phyloP scores from a whole-genome alignment of 2,888 invertebrate species.

The Noctua janthina region DNA sequence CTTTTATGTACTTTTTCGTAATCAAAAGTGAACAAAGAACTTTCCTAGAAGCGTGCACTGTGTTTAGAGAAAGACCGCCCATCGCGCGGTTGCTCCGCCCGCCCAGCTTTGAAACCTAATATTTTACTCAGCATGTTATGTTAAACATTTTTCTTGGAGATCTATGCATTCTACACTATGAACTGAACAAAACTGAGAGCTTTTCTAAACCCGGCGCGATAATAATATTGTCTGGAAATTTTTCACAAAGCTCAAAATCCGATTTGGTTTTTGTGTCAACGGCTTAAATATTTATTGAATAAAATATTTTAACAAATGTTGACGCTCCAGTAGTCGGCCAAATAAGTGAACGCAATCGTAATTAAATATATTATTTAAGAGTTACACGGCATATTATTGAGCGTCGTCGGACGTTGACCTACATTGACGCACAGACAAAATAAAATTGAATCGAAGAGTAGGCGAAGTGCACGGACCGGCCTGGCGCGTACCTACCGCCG shows the following conservation, averaged over 20 bases:
- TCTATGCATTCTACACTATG: slow-evolving; percentile 51
- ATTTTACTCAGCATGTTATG: slow-evolving; percentile 71
- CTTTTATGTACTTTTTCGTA: slow-evolving; percentile 55
- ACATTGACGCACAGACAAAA: slow-evolving; percentile 70
- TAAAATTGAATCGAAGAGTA: slow-evolving; percentile 69
- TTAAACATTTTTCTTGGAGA: slow-evolving; percentile 64
- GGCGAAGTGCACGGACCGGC: slow-evolving; percentile 73
- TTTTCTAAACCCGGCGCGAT: slow-evolving; percentile 25
- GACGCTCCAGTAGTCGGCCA: slow-evolving; percentile 11
- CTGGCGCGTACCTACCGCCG: slow-evolving; percentile 76
- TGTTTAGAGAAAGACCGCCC: slow-evolving; percentile 67
- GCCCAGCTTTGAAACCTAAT: slow-evolving; percentile 77
- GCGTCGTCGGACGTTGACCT: slow-evolving; percentile 67
- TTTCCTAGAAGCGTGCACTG: slow-evolving; percentile 56
- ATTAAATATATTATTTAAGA: slow-evolving; percentile 56
- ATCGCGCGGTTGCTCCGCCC: slow-evolving; percentile 67
- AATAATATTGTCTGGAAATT: slow-evolving; percentile 15
- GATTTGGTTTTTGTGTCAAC: slow-evolving; percentile 16
- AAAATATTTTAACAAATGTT: slow-evolving; percentile 34
- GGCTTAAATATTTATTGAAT: slow-evolving; percentile 27
- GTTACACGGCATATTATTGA: slow-evolving; percentile 42
- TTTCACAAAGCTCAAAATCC: slow-evolving; percentile 8
- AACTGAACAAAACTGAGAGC: slow-evolving; percentile 36
- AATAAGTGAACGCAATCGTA: slow-evolving; percentile 43
- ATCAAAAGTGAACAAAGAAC: slow-evolving; percentile 64